These are phyloP conservation scores for Ahaetulla prasina DNA, from an alignment of 2,113 vertebrate genomes.

Conservation along the genomic window DNA sequence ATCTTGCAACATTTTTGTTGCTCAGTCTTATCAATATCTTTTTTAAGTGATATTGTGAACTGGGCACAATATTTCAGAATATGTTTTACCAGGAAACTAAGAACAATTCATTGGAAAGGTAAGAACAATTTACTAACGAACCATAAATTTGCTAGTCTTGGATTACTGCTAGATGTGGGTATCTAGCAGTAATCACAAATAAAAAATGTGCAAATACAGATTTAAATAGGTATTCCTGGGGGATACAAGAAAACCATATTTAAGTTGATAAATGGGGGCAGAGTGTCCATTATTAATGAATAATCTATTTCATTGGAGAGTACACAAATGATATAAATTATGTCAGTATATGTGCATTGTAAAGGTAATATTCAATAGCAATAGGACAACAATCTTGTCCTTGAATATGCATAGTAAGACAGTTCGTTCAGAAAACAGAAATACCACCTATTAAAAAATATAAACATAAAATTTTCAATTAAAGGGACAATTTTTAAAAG, in stretches of 20 bases:
- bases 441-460: neutral
- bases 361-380: neutral
- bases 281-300: neutral
- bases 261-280: neutral
- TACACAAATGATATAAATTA: neutral
- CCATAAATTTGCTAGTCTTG: neutral
- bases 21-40: too few species aligned
- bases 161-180: too few species aligned
- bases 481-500: neutral
- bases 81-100: neutral
- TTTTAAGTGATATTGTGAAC: too few species aligned
- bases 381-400: neutral
- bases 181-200: too few species aligned
- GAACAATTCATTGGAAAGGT: neutral
- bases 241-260: neutral
- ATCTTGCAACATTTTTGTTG: too few species aligned
- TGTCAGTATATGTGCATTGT: neutral
- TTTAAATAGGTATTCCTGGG: neutral
- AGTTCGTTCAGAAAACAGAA: neutral
- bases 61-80: neutral
- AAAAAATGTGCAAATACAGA: neutral
- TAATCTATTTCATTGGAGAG: neutral
- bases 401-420: neutral
- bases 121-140: neutral
- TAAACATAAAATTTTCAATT: neutral